phyloP scores from a whole-genome alignment of 2,888 invertebrate species.

The Drosophila helvetica region DNA sequence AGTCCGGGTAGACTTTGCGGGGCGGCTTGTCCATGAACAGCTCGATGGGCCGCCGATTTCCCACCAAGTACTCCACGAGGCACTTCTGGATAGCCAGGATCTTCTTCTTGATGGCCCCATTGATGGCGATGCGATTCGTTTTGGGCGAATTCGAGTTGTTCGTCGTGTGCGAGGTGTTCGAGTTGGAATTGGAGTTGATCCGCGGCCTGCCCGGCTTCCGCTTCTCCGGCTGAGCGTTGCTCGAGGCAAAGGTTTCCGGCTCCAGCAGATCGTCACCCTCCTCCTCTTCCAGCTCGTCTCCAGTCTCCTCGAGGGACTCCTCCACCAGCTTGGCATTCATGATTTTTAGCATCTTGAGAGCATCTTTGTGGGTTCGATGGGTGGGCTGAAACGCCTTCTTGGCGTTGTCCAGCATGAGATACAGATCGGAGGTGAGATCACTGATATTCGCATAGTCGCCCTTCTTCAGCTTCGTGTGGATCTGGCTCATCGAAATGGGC shows the following conservation, averaged over 20 bases:
- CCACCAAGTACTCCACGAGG: slow-evolving; percentile 88
- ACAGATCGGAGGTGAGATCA: slow-evolving; percentile 96
- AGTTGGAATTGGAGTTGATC: slow-evolving; percentile 73
- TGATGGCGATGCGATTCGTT: slow-evolving; percentile 78
- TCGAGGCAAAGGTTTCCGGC: slow-evolving; percentile 51
- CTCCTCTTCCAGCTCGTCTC: slow-evolving; percentile 72
- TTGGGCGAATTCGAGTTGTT: slow-evolving; percentile 77
- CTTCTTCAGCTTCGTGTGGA: slow-evolving; percentile 91
- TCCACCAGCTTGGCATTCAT: slow-evolving; percentile 90
- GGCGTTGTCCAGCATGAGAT: slow-evolving; percentile 98
- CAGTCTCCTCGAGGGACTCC: slow-evolving; percentile 81
- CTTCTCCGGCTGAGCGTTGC: slow-evolving; percentile 69
- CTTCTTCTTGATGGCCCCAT: slow-evolving; percentile 88
- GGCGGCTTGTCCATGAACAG: slow-evolving; percentile 99
- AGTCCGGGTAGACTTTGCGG: slow-evolving; percentile 96
- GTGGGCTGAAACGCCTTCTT: slow-evolving; percentile 93
- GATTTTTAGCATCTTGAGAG: slow-evolving; percentile 92
- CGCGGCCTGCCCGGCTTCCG: slow-evolving; percentile 81
- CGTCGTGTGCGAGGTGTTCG: slow-evolving; percentile 66
- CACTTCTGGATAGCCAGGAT: slow-evolving; percentile 92
- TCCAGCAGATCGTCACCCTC: slow-evolving; percentile 50
- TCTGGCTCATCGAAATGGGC: slow-evolving; percentile 97
- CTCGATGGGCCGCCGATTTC: slow-evolving; percentile 93
- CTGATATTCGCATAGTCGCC: slow-evolving; percentile 93
- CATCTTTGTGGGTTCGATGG: slow-evolving; percentile 93